Evolutionary conservation across 2,888 invertebrate species (phyloP).

Genomic region (Uropetala carovei): DNA sequence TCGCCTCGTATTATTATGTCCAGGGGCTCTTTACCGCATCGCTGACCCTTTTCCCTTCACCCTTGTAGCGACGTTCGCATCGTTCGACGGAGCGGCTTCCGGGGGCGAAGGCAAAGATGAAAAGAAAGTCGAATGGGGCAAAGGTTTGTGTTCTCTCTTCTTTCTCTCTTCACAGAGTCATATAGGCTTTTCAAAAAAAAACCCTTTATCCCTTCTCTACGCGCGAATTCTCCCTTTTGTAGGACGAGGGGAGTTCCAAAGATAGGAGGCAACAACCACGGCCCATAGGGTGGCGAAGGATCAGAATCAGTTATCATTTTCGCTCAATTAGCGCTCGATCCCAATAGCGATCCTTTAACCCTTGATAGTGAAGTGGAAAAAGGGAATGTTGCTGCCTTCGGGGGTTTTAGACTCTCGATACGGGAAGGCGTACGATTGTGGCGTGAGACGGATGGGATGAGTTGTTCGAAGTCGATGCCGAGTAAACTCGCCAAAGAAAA

Average conservation of each 20-base stretch:
- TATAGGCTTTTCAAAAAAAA: neutral
- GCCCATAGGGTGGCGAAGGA: neutral
- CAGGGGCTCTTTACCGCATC: constrained; percentile 51
- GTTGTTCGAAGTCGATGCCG: neutral
- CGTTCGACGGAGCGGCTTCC: constrained; percentile 25
- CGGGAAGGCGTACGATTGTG: neutral
- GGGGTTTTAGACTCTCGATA: neutral
- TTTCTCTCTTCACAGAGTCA: neutral
- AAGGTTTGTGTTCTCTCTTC: neutral
- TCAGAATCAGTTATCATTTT: constrained; percentile 65
- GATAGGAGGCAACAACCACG: neutral
- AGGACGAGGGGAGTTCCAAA: neutral
- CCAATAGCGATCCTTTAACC: constrained; percentile 37
- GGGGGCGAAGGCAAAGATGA: constrained; percentile 50
- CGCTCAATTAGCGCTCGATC: constrained; percentile 65
- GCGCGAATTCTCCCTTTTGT: neutral
- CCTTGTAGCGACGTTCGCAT: neutral
- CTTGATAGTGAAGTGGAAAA: neutral
- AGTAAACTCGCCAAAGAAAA: neutral
- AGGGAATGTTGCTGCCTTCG: neutral
- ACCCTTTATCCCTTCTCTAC: constrained; percentile 9
- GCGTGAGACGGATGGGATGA: neutral
- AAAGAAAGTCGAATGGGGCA: neutral
- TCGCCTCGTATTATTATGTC: constrained; percentile 37
- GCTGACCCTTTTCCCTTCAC: constrained; percentile 42